Evolutionary conservation across 1,140 invertebrate species (phyloP).

Genomic region (silkworm (Bombyx mori)): ASM3026992v2 NC_085121.1:7747001-7747500

Average conservation of each 20-base stretch:
- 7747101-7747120: no score
- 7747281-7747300: no score
- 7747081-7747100: background rate
- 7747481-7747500: conserved; percentile 65
- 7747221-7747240: conserved; percentile 36
- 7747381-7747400: no score
- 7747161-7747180: conserved; percentile 66
- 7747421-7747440: conserved; percentile 58
- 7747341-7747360: no score
- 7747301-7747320: no score
- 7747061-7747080: no score
- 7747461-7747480: conserved; percentile 10
- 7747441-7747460: conserved; percentile 32
- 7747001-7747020: background rate
- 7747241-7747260: conserved; percentile 11
- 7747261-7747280: conserved; percentile 7
- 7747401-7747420: conserved; percentile 34
- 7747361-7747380: no score
- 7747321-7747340: no score
- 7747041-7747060: no score
- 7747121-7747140: conserved; percentile 18
- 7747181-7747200: conserved; percentile 68
- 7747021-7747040: background rate
- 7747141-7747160: conserved; percentile 33
- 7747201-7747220: conserved; percentile 42